A percentile compares a stretch with the other conserved stretches of the same genome.
phyloP scores from a whole-genome alignment of 1,140 invertebrate genomes.

The Teleopsis dalmanni region DNA sequence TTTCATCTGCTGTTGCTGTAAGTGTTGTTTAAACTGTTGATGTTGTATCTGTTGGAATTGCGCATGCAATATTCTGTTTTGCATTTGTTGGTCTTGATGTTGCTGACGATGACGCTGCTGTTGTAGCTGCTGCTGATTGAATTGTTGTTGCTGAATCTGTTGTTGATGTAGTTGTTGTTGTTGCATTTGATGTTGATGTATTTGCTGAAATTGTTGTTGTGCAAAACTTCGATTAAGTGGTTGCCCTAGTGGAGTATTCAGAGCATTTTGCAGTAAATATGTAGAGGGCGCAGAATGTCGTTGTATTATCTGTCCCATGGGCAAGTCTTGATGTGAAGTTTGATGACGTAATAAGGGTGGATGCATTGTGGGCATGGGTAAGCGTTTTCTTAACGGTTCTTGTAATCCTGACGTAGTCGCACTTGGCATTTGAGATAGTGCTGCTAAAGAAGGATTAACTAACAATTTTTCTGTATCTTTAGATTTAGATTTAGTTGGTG shows the following conservation, averaged over 20 bases:
- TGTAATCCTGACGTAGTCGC: conserved; percentile 23
- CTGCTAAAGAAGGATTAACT: conserved; percentile 39
- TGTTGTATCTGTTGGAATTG: no score
- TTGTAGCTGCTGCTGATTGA: background rate
- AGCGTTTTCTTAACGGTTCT: conserved; percentile 41
- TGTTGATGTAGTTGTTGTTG: background rate
- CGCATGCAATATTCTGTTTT: background rate
- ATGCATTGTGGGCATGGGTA: conserved; percentile 42
- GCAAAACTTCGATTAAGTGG: conserved; percentile 25
- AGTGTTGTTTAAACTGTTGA: no score
- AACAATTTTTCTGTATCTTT: background rate
- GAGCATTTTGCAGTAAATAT: conserved; percentile 35
- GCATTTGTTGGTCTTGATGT: background rate
- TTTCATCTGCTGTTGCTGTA: no score
- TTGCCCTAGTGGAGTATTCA: conserved; percentile 32
- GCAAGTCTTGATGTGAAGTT: conserved; percentile 21
- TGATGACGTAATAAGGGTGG: conserved; percentile 37
- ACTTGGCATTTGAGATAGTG: conserved; percentile 14
- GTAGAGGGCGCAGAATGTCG: conserved; percentile 24
- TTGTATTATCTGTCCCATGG: conserved; percentile 29
- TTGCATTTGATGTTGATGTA: conserved; percentile 14
- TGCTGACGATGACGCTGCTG: background rate
- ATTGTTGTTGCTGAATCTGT: background rate
- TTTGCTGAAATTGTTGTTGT: conserved; percentile 9
- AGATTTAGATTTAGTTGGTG: conserved; percentile 25